Evolutionary conservation across 2,888 invertebrate species (phyloP).

Genomic region (Carcina quercana): DNA sequence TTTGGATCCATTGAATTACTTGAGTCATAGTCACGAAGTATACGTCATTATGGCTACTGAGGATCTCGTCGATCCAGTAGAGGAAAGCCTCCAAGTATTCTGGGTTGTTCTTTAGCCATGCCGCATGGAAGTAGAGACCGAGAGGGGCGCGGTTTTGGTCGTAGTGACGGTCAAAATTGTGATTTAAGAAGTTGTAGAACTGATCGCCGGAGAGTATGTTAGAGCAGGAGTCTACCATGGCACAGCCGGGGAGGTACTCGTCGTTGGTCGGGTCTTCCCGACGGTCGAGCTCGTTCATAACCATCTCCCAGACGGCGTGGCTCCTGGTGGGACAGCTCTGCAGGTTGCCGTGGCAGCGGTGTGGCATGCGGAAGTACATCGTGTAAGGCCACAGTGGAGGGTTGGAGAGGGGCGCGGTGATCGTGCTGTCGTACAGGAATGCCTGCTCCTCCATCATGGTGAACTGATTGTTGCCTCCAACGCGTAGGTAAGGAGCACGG

Average conservation of each 20-base stretch:
- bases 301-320: conserved; percentile 97
- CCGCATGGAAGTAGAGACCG: conserved; percentile 94
- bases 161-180: conserved; percentile 95
- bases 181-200: conserved; percentile 94
- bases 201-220: conserved; percentile 94
- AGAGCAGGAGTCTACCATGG: conserved; percentile 96
- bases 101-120: conserved; percentile 94
- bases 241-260: conserved; percentile 92
- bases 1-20: conserved; percentile 96
- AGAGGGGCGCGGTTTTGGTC: conserved; percentile 92
- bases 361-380: conserved; percentile 97
- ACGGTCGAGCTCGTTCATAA: conserved; percentile 94
- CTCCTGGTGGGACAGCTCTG: conserved; percentile 94
- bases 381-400: conserved; percentile 98
- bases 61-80: conserved; percentile 93
- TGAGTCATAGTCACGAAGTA: conserved; percentile 98
- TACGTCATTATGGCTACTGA: conserved; percentile 90
- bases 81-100: conserved; percentile 94
- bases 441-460: conserved; percentile 98
- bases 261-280: conserved; percentile 93
- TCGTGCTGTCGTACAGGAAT: conserved; percentile 96
- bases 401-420: conserved; percentile 92
- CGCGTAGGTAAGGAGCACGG: conserved; percentile 90
- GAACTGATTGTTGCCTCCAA: conserved; percentile 97
- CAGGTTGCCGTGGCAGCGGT: conserved; percentile 93